Base-by-base conservation (phyloP, 1,140 invertebrate species). In the Nasonia longicornis region DNA sequence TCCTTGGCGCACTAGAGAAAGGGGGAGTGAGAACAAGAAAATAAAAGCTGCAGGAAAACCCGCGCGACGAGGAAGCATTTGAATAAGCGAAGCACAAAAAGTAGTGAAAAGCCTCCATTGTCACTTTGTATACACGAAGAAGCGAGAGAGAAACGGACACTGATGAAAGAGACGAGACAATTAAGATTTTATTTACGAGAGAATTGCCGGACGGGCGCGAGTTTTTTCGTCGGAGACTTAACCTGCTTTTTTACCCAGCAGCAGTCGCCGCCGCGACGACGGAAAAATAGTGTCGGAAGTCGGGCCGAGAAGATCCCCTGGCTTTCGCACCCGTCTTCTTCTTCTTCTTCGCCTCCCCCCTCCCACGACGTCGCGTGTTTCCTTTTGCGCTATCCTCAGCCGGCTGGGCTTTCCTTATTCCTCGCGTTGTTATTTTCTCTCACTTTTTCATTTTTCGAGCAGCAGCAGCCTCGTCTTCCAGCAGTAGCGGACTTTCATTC, bases 111-210 rank as follows among this genome's bases (percentile, higher is more conserved):
- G 77, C 31, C 42, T 73, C 29, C 38, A 67, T 73, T 64, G 69
- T 73, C 14, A 77, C 67, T 77, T 77, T 73, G 42, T 77, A 35
- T 20, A 29, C 8, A 42, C 38, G 64, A 31, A 16, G 22, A 29
- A 29, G 22, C 29, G 29, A 67, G 16, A 29, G 64, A 26, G 64
- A 67, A 26, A 31, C 58, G 2, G 64, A 67, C 22, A 67, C 16
- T 8, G n/a, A n/a, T n/a, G n/a, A n/a, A n/a, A n/a, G 70, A 74
- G 11, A 6, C 38, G 20, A 42, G 58, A 76, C 58, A 77, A 82
- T 82, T 77, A 77, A 73, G 58, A 82, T 67, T 77, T 77, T 82
- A 82, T 77, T 82, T 73, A 77, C 70, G 58, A 77, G 42, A 26
- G n/a, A 81, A 77, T 42, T 77, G 52, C 48, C 74, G 22, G 4